A percentile compares a stretch with the other conserved stretches of the same genome.
Evolutionary conservation across 2,113 vertebrate genomes (phyloP).

Genomic region (Gymnobelideus leadbeateri): DNA sequence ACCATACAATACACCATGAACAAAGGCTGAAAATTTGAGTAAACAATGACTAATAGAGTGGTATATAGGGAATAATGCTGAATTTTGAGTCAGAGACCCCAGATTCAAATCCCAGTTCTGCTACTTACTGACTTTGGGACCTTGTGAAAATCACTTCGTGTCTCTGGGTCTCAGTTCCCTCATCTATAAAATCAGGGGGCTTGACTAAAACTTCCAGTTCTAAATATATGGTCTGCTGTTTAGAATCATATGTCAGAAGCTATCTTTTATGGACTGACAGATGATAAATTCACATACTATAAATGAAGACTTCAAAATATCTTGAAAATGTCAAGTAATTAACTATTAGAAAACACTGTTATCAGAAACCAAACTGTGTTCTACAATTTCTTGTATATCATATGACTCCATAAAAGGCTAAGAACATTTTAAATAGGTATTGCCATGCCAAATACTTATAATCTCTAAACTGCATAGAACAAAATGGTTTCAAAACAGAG

Average conservation of each 20-base stretch:
- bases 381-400: not conserved
- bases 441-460: not conserved
- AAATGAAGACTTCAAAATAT: not conserved
- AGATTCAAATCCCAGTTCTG: not conserved
- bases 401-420: not conserved
- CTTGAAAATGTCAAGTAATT: not conserved
- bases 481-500: not conserved
- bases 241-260: not conserved
- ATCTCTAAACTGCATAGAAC: not conserved
- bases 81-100: not conserved
- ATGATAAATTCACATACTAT: not conserved
- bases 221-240: not conserved
- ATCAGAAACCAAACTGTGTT: not conserved
- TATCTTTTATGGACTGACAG: not conserved
- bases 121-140: not conserved
- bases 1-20: not conserved
- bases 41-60: not conserved
- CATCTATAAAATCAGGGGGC: not conserved
- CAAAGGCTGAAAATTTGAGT: not conserved
- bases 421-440: not conserved
- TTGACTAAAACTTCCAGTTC: not conserved
- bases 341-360: not conserved
- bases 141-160: not conserved
- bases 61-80: not conserved
- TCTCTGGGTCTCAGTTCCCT: not conserved